Conservation (phyloP, 2,888 invertebrate species). For the Junonia oenone region DNA sequence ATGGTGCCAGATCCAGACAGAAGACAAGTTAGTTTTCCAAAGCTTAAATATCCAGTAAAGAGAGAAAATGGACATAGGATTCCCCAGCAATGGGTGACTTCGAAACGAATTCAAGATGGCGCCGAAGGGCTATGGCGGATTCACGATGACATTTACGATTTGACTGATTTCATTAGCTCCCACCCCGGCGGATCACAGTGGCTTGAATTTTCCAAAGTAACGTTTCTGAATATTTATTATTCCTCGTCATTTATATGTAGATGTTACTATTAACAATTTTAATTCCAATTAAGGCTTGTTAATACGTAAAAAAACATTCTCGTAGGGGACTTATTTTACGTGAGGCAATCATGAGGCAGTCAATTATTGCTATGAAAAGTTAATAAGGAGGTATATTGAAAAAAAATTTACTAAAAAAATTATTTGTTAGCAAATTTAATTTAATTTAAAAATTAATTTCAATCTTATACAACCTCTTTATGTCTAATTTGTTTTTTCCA, state of each 20-base stretch:
- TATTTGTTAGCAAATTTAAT: too few relatives aligned
- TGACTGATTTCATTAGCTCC: conserved; percentile 85
- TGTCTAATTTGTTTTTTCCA: conserved; percentile 38
- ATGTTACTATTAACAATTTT: too few relatives aligned
- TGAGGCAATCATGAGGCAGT: too few relatives aligned
- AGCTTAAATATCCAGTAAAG: conserved; percentile 67
- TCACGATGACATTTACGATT: conserved; percentile 89
- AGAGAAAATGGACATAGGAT: conserved; percentile 64
- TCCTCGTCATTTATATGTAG: background rate
- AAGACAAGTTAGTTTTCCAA: conserved; percentile 65
- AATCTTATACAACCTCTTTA: too few relatives aligned
- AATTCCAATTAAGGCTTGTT: too few relatives aligned
- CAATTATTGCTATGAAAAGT: too few relatives aligned
- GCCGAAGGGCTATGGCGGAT: conserved; percentile 90
- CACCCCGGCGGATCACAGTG: conserved; percentile 95
- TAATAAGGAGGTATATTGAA: too few relatives aligned
- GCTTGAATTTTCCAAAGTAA: conserved; percentile 83
- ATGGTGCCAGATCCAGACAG: conserved; percentile 53
- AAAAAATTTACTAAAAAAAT: too few relatives aligned
- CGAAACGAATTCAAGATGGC: conserved; percentile 83
- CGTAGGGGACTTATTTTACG: too few relatives aligned
- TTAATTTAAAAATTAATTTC: too few relatives aligned
- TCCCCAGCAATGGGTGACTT: conserved; percentile 80
- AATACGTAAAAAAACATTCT: background rate
- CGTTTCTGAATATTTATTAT: background rate